Base-by-base conservation (phyloP, 2,113 vertebrate genomes). In the Collichthys lucidus region DNA sequence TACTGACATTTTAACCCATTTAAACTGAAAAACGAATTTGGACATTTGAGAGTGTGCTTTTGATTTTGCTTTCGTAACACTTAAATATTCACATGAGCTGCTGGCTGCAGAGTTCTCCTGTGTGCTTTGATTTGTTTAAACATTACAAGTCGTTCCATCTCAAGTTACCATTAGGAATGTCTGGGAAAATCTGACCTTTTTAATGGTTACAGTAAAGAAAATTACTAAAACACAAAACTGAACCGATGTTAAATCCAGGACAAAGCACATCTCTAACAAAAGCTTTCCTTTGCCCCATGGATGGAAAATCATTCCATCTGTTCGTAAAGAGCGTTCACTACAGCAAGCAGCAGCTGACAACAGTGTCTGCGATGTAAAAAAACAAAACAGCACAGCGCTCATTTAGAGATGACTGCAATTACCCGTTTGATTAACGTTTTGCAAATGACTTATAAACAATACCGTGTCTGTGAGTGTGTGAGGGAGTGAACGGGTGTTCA, bases 401-500 rank as follows among this genome's bases (percentile, higher is more conserved):
- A 46, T 59, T 67, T 19, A 24, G 29, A 57, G 19, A 42, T 1
- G 2, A 46, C 22, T 42, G 47, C 19, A 56, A 65, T 67, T 67
- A 80, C 63, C 52, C 9, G 24, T 52, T 73, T 75, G 52, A 74
- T 66, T 60, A 35, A 76, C 73, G 62, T 50, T 69, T 70, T 29
- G 42, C 4, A n/a, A 59, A 26, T 72, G 17, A 22, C 22, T 56
- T 10, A 12, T 17, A 79, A 73, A 67, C 47, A 69, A 50, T 50
- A 9, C 26, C 10, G 59, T 15, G 29, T 44, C 14, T 46, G 66
- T 63, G 66, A 22, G 53, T 42, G n/a, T 31, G 42, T 11, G 57
- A 49, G 55, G 57, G 22, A 60, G 53, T 56, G 70, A 52, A 67
- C 14, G 71, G 49, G 70, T 61, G 62, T 81, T 77, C 64, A 80